These are phyloP conservation scores for Zygaena filipendulae DNA, from an alignment of 2,888 invertebrate genomes.

Conservation along the genomic window DNA sequence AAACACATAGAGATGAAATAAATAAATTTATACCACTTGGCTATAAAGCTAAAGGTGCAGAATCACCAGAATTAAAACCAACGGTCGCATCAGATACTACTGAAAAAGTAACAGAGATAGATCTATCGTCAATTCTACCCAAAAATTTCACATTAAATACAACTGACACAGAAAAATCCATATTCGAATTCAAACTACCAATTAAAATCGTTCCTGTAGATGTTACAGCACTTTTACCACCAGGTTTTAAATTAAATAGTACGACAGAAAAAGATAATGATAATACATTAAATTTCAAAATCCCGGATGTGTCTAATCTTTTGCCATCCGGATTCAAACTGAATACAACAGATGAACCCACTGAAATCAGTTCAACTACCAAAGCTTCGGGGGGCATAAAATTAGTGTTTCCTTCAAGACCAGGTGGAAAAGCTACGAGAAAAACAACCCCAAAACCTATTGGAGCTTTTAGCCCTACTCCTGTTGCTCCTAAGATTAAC, in stretches of 20 bases:
- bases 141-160: constrained; percentile 67
- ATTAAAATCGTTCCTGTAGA: constrained; percentile 43
- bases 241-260: constrained; percentile 59
- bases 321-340: constrained; percentile 72
- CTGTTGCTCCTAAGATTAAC: constrained; percentile 74
- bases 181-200: constrained; percentile 26
- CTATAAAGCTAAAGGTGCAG: constrained; percentile 60
- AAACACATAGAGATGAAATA: too few species aligned
- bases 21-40: constrained; percentile 74
- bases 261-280: constrained; percentile 23
- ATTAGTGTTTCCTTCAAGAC: constrained; percentile 83
- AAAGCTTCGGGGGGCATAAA: constrained; percentile 68
- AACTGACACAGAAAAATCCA: constrained; percentile 35
- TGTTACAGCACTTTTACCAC: constrained; percentile 72
- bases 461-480: constrained; percentile 48
- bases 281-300: constrained; percentile 28
- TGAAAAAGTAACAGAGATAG: constrained; percentile 39
- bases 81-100: constrained; percentile 33
- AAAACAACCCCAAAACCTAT: constrained; percentile 69
- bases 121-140: constrained; percentile 71
- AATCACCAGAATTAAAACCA: constrained; percentile 28
- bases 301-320: constrained; percentile 69
- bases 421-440: constrained; percentile 72
- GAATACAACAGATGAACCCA: constrained; percentile 29
- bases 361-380: constrained; percentile 30